Percentiles rank a stretch among this genome's conserved stretches.
Evolutionary conservation across 2,797 vertebrate genomes (phyloP).

Genomic region (Typhlichthys subterraneus): DNA sequence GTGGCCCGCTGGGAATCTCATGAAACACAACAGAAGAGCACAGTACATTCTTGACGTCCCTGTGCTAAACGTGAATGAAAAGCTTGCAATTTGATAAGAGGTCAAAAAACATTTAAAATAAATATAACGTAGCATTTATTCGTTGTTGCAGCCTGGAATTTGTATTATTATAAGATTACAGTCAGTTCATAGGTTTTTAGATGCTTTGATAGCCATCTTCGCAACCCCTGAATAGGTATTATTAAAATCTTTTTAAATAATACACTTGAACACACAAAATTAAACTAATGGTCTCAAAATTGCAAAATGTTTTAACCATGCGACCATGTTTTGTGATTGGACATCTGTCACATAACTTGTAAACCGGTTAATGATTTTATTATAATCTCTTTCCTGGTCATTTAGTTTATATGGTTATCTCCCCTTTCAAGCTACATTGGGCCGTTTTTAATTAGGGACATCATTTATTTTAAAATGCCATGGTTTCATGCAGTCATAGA

Average conservation of each 20-base stretch:
- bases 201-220: too few relatives aligned
- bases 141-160: too few relatives aligned
- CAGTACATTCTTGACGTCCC: constrained; percentile 46
- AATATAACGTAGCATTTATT: too few relatives aligned
- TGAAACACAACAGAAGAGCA: constrained; percentile 57
- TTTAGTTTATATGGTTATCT: background rate
- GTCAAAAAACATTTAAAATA: background rate
- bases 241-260: too few relatives aligned
- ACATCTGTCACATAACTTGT: background rate
- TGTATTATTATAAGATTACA: too few relatives aligned
- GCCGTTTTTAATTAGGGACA: background rate
- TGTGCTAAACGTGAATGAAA: constrained; percentile 20
- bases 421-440: constrained; percentile 1
- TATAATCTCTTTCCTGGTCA: background rate
- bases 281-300: too few relatives aligned
- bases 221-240: too few relatives aligned
- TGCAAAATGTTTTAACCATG: too few relatives aligned
- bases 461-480: background rate
- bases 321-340: too few relatives aligned
- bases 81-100: background rate
- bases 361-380: background rate
- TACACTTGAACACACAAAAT: too few relatives aligned
- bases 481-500: background rate
- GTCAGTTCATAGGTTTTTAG: too few relatives aligned
- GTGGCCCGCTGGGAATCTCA: constrained; percentile 63